These are phyloP conservation scores for Ecliptopera silaceata DNA, from an alignment of 2,888 invertebrate genomes.

Conservation along the genomic window DNA sequence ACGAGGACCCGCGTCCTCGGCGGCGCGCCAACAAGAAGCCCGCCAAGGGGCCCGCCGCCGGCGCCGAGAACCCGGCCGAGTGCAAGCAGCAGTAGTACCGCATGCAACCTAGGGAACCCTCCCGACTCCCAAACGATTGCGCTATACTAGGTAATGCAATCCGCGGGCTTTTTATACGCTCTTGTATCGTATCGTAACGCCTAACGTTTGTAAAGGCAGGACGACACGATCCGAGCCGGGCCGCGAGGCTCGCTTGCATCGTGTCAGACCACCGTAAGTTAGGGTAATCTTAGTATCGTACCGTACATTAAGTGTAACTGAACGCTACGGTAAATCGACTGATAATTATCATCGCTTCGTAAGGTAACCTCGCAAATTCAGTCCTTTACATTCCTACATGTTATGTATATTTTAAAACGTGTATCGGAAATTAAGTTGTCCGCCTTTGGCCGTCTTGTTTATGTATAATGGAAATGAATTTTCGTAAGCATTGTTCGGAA, in stretches of 20 bases:
- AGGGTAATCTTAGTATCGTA: conserved; percentile 26
- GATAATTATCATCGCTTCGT: conserved; percentile 28
- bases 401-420: conserved; percentile 25
- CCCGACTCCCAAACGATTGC: conserved; percentile 26
- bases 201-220: conserved; percentile 16
- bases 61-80: conserved; percentile 81
- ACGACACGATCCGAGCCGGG: conserved; percentile 7
- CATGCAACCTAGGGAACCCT: neutral
- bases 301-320: conserved; percentile 32
- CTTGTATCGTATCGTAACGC: conserved; percentile 20
- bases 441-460: conserved; percentile 37
- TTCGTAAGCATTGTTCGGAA: conserved; percentile 1
- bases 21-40: conserved; percentile 65
- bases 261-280: conserved; percentile 26
- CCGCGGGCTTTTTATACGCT: conserved; percentile 35
- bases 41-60: conserved; percentile 44
- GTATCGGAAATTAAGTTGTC: conserved; percentile 39
- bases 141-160: conserved; percentile 24
- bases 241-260: conserved; percentile 3
- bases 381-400: conserved; percentile 36
- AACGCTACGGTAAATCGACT: conserved; percentile 33
- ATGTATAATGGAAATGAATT: conserved; percentile 10
- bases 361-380: conserved; percentile 31
- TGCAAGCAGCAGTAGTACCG: conserved; percentile 87
- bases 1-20: conserved; percentile 75